phyloP scores from a whole-genome alignment of 2,113 vertebrate genomes.

The Anguilla japonica region DNA sequence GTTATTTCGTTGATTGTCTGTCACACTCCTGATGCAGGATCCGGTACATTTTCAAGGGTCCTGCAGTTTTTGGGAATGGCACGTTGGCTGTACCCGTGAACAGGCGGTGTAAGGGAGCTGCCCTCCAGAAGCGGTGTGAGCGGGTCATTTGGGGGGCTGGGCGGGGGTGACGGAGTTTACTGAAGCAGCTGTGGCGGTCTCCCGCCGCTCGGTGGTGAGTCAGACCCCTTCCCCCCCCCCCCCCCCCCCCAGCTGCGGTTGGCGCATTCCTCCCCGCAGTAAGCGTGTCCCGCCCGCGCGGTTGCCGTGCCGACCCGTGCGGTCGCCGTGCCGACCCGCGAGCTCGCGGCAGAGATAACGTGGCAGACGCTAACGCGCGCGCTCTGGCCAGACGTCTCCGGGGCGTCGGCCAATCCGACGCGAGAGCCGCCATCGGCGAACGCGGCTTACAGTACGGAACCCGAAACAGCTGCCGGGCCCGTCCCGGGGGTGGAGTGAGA shows the following conservation, averaged over 20 bases:
- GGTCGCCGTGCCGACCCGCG: not conserved
- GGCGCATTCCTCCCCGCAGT: slow-evolving; percentile 28
- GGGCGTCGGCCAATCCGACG: not conserved
- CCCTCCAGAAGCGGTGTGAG: too few relatives aligned
- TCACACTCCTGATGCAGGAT: too few relatives aligned
- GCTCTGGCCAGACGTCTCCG: not conserved
- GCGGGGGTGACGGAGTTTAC: not conserved
- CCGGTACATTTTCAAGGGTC: too few relatives aligned
- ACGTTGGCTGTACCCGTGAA: not conserved
- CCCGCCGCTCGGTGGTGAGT: slow-evolving; percentile 15
- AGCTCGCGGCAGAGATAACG: too few relatives aligned
- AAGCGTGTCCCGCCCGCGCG: slow-evolving; percentile 36
- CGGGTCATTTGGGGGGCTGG: too few relatives aligned
- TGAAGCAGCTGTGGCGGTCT: not conserved
- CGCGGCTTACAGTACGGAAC: slow-evolving; percentile 48
- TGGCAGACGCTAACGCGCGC: slow-evolving; percentile 27
- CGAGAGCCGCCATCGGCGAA: slow-evolving; percentile 40
- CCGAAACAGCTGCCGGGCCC: slow-evolving; percentile 55
- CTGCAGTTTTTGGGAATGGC: not conserved
- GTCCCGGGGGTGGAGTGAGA: slow-evolving; percentile 54
- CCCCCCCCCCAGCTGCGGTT: not conserved
- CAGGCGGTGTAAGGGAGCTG: too few relatives aligned
- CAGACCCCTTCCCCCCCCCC: slow-evolving; percentile 25
- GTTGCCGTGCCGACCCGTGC: not conserved
- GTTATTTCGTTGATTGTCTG: too few relatives aligned